Evolutionary conservation across 2,888 invertebrate species (phyloP).

Genomic region (Chesias legatella): DNA sequence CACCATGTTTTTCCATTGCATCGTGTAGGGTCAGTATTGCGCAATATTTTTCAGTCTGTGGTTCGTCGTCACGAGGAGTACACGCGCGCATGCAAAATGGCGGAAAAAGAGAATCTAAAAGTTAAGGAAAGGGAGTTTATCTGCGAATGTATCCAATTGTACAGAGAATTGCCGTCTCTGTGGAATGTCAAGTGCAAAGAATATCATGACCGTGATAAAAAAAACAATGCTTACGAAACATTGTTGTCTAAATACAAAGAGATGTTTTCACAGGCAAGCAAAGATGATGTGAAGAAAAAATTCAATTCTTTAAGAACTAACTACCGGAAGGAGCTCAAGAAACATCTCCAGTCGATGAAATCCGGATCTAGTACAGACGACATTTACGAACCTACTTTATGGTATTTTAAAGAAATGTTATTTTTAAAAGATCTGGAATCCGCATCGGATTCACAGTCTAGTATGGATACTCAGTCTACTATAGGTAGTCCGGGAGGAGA

Average conservation of each 20-base stretch:
- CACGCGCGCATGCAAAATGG: slow-evolving; percentile 4
- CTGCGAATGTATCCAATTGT: slow-evolving; percentile 17
- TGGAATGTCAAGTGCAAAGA: slow-evolving; percentile 19
- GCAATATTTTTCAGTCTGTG: slow-evolving; percentile 6
- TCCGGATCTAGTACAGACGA: slow-evolving; percentile 16
- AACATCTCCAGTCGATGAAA: slow-evolving; percentile 23
- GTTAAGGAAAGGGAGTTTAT: slow-evolving; percentile 13
- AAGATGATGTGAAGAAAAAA: slow-evolving; percentile 34
- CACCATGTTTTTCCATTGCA: slow-evolving; percentile 8
- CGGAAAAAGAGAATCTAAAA: slow-evolving; percentile 4
- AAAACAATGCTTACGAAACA: no score
- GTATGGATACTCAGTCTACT: slow-evolving; percentile 5
- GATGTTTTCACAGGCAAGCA: slow-evolving; percentile 22
- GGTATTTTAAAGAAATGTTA: no score
- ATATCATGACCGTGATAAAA: slow-evolving; percentile 17
- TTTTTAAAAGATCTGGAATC: slow-evolving; percentile 19
- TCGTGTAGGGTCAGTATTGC: slow-evolving; percentile 4
- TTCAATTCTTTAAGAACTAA: slow-evolving; percentile 32
- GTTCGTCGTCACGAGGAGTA: slow-evolving; percentile 1
- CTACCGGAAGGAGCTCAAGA: slow-evolving; percentile 31
- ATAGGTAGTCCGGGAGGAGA: slow-evolving; percentile 10
- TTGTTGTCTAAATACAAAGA: slow-evolving; percentile 28
- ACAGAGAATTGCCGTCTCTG: slow-evolving; percentile 14
- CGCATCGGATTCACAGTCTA: slow-evolving; percentile 8
- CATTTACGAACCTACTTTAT: slow-evolving; percentile 24